These are phyloP conservation scores for Parasteatoda tepidariorum DNA, from an alignment of 1,140 invertebrate species.

Conservation along the genomic window DNA sequence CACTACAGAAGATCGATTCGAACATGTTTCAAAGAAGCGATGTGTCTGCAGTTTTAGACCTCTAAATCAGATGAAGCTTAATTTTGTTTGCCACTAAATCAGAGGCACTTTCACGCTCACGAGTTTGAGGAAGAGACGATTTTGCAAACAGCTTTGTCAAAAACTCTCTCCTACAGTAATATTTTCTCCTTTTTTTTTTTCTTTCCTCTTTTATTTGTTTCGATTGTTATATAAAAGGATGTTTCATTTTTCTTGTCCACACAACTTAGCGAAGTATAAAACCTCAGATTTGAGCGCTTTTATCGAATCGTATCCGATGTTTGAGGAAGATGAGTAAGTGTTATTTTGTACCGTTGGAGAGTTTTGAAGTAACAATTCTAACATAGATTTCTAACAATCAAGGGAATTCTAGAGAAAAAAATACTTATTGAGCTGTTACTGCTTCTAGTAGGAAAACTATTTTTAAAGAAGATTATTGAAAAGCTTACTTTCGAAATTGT, in stretches of 20 bases:
- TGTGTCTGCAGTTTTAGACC: constrained; percentile 35
- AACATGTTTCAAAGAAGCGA: neutral
- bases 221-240: neutral
- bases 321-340: no score
- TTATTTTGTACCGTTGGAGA: no score
- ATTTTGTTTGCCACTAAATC: no score
- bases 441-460: no score
- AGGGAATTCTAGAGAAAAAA: no score
- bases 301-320: no score
- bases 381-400: no score
- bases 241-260: neutral
- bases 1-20: constrained; percentile 18
- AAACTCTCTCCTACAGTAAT: neutral
- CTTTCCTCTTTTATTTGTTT: constrained; percentile 17
- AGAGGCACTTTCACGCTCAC: constrained; percentile 14
- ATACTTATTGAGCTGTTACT: no score
- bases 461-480: no score
- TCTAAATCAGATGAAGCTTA: no score
- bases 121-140: neutral
- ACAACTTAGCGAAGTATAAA: neutral
- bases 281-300: neutral
- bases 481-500: no score
- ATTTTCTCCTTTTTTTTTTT: neutral
- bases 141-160: constrained; percentile 49
- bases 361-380: no score